Evolutionary conservation across 1,140 invertebrate species (phyloP).

Genomic region (Ooceraea biroi): DNA sequence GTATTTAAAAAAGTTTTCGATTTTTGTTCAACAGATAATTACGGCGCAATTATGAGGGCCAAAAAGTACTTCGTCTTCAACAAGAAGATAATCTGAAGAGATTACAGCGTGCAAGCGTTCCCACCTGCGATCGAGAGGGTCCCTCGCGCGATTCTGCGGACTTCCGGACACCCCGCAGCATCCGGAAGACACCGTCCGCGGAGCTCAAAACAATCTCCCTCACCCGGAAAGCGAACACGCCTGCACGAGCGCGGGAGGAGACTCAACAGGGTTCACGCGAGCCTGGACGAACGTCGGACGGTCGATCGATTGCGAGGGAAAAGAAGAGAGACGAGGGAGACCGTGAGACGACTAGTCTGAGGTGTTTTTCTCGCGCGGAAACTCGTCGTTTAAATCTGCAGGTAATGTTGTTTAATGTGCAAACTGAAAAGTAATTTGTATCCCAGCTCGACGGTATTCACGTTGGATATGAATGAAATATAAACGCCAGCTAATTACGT

Average conservation of each 20-base stretch:
- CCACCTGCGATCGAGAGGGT: neutral
- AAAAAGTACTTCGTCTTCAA: constrained; percentile 78
- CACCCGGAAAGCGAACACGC: constrained; percentile 12
- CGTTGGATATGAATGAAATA: neutral
- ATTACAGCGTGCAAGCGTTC: neutral
- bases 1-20: neutral
- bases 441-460: neutral
- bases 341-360: neutral
- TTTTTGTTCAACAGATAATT: constrained; percentile 65
- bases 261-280: constrained; percentile 38
- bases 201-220: constrained; percentile 21
- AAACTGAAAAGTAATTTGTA: neutral
- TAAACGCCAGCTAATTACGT: too few relatives aligned
- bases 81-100: constrained; percentile 72
- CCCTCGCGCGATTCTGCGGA: constrained; percentile 8
- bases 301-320: constrained; percentile 30
- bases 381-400: constrained; percentile 4
- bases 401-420: constrained; percentile 8
- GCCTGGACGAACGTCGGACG: constrained; percentile 44
- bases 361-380: constrained; percentile 27
- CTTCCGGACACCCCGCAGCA: neutral
- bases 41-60: constrained; percentile 70
- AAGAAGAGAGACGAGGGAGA: constrained; percentile 35
- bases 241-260: constrained; percentile 1
- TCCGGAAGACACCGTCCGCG: neutral